These are phyloP conservation scores for Abrostola tripartita DNA, from an alignment of 2,888 invertebrate species.

Conservation along the genomic window DNA sequence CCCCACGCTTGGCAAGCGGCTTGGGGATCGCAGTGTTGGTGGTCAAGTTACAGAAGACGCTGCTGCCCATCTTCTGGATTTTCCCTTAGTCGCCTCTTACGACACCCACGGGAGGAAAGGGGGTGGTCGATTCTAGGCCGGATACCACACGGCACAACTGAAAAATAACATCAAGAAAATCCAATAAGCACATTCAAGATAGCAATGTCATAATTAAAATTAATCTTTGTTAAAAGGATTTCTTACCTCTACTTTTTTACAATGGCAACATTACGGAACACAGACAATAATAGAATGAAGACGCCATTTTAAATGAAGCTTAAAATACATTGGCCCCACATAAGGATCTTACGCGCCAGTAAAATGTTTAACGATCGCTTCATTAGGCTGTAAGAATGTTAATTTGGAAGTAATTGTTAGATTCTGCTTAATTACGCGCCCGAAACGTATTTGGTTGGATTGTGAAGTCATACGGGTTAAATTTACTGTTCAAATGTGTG, in stretches of 20 bases:
- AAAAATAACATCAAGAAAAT: too few relatives aligned
- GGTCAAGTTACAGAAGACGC: too few relatives aligned
- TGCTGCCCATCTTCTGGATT: too few relatives aligned
- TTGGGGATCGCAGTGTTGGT: too few relatives aligned
- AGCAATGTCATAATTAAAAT: too few relatives aligned
- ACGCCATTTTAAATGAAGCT: neutral
- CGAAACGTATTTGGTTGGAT: conserved; percentile 34
- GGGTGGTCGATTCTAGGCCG: too few relatives aligned
- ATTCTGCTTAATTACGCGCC: conserved; percentile 42
- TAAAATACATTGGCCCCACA: conserved; percentile 40
- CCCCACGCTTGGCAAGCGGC: too few relatives aligned
- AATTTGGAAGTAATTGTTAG: conserved; percentile 46
- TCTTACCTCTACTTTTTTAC: neutral
- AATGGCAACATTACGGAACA: neutral
- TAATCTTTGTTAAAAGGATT: too few relatives aligned
- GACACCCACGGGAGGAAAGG: too few relatives aligned
- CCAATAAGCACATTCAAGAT: too few relatives aligned
- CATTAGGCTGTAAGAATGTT: conserved; percentile 34
- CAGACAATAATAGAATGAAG: neutral
- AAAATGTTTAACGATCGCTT: conserved; percentile 39
- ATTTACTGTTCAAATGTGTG: neutral
- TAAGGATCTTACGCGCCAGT: conserved; percentile 17
- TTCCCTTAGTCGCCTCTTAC: too few relatives aligned
- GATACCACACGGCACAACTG: too few relatives aligned
- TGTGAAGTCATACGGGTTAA: conserved; percentile 25